phyloP scores from a whole-genome alignment of 2,888 invertebrate species.

The Lasioglossum vierecki region DNA sequence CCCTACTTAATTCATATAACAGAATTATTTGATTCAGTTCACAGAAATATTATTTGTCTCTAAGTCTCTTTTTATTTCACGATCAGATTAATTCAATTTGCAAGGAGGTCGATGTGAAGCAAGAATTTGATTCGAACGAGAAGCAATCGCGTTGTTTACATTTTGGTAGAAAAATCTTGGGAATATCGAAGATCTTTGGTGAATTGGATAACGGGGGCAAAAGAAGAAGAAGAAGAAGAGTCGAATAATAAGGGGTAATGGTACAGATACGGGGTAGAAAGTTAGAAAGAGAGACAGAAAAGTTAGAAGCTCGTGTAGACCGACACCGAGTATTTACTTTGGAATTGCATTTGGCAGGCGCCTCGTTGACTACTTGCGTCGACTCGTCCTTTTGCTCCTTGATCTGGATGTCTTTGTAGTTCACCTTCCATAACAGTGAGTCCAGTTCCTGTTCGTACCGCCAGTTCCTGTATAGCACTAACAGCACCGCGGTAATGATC shows the following conservation, averaged over 20 bases:
- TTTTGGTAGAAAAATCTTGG: constrained; percentile 1
- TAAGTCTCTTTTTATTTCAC: background rate
- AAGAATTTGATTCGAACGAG: background rate
- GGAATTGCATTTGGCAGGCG: constrained; percentile 68
- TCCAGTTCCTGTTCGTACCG: constrained; percentile 97
- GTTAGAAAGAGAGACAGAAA: background rate
- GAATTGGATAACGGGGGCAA: background rate
- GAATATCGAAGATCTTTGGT: constrained; percentile 10
- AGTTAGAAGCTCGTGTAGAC: background rate
- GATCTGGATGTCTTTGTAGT: constrained; percentile 94
- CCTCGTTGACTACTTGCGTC: constrained; percentile 73
- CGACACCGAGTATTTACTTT: constrained; percentile 67
- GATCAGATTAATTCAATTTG: background rate
- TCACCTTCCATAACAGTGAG: constrained; percentile 96
- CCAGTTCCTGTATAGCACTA: constrained; percentile 95
- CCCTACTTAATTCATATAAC: no score
- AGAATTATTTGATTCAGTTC: no score
- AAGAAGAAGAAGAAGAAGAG: background rate
- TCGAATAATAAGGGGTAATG: background rate
- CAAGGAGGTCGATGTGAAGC: background rate
- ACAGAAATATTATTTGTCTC: no score
- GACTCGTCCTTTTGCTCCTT: constrained; percentile 86
- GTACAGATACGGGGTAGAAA: background rate
- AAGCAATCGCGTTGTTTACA: background rate
- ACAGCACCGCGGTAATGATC: constrained; percentile 89